These are phyloP conservation scores for Xiphophorus birchmanni DNA, from an alignment of 2,797 vertebrate genomes.

Conservation along the genomic window DNA sequence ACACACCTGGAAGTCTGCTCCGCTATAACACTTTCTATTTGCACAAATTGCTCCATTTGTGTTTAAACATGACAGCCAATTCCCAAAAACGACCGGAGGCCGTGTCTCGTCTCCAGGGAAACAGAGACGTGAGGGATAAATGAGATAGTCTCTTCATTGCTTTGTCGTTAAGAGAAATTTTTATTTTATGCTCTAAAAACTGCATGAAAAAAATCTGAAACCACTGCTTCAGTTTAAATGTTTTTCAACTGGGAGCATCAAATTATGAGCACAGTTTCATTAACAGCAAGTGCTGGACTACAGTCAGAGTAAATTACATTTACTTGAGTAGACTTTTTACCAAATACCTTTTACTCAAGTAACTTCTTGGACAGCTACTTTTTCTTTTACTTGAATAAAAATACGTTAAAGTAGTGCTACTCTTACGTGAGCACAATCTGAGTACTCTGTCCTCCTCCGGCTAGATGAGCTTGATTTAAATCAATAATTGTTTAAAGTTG, in stretches of 20 bases:
- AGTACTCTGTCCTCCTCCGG: too few species aligned
- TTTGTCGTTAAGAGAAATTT: slow-evolving; percentile 30
- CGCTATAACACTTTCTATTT: slow-evolving; percentile 73
- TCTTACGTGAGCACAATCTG: too few species aligned
- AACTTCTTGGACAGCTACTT: too few species aligned
- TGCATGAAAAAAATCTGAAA: slow-evolving; percentile 33
- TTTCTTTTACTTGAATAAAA: too few species aligned
- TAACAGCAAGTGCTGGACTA: neutral
- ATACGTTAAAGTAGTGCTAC: too few species aligned
- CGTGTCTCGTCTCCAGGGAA: slow-evolving; percentile 41
- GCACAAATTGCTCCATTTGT: slow-evolving; percentile 80
- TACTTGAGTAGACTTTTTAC: too few species aligned
- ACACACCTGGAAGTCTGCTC: slow-evolving; percentile 67
- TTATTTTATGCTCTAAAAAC: slow-evolving; percentile 16
- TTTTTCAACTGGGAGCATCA: neutral
- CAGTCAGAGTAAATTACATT: too few species aligned
- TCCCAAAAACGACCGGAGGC: slow-evolving; percentile 51
- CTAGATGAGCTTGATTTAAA: too few species aligned
- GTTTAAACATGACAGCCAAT: slow-evolving; percentile 75
- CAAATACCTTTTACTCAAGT: too few species aligned
- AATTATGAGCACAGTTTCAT: neutral
- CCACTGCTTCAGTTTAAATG: slow-evolving; percentile 13
- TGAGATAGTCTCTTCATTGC: slow-evolving; percentile 41
- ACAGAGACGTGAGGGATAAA: slow-evolving; percentile 39
- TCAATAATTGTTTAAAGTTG: too few species aligned